Conservation (phyloP, 2,888 invertebrate species). For the Teinopalpus imperialis region DNA sequence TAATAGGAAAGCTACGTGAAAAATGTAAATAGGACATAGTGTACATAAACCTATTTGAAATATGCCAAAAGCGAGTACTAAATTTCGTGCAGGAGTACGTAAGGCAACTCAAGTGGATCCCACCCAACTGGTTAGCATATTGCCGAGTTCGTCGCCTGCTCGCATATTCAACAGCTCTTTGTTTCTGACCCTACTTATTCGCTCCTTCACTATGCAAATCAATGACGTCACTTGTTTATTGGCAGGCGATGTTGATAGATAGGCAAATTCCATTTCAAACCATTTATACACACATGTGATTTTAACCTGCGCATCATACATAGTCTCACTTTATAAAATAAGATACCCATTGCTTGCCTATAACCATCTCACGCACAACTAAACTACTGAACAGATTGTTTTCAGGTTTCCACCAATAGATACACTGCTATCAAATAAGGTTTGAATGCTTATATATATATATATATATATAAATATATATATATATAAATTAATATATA, state of each 20-base stretch:
- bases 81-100: constrained; percentile 27
- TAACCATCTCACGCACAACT: too few species aligned
- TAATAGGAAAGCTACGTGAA: background rate
- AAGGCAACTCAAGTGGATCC: constrained; percentile 27
- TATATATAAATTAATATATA: too few species aligned
- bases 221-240: constrained; percentile 43
- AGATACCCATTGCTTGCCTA: too few species aligned
- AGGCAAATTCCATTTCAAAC: constrained; percentile 13
- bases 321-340: too few species aligned
- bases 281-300: background rate
- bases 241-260: constrained; percentile 20
- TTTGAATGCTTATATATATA: too few species aligned
- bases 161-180: constrained; percentile 76
- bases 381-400: too few species aligned
- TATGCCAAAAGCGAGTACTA: constrained; percentile 23
- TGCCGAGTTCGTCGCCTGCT: constrained; percentile 59
- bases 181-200: constrained; percentile 69
- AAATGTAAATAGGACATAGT: constrained; percentile 13
- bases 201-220: constrained; percentile 67
- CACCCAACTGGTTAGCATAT: constrained; percentile 61
- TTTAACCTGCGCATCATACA: too few species aligned
- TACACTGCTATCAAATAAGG: too few species aligned
- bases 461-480: too few species aligned
- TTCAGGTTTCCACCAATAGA: too few species aligned
- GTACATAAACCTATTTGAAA: constrained; percentile 22